Conservation (phyloP, 1,140 invertebrate species). For the Muscidifurax raptorellus region DNA sequence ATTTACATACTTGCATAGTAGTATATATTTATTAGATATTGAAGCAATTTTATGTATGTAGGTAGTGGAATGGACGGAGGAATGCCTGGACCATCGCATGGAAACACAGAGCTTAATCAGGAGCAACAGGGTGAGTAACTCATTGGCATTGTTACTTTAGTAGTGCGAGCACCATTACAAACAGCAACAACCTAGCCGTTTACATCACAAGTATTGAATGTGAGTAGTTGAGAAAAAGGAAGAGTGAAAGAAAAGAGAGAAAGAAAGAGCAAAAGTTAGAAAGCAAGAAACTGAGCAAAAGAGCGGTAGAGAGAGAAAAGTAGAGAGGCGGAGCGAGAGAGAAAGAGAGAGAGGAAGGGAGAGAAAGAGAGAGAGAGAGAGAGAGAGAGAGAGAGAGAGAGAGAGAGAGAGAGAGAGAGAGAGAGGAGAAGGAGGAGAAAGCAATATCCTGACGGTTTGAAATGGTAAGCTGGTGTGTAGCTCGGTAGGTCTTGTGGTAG, state of each 20-base stretch:
- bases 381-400: slow-evolving; percentile 61
- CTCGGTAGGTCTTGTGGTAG: slow-evolving; percentile 74
- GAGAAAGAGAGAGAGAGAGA: slow-evolving; percentile 21
- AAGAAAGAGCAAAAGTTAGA: not conserved
- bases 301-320: slow-evolving; percentile 19
- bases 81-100: slow-evolving; percentile 72
- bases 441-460: slow-evolving; percentile 71
- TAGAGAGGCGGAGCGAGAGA: slow-evolving; percentile 59
- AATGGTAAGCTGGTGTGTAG: slow-evolving; percentile 77
- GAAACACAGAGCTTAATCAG: slow-evolving; percentile 70
- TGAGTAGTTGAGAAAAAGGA: slow-evolving; percentile 71
- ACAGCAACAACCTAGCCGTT: slow-evolving; percentile 76
- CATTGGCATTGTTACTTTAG: slow-evolving; percentile 63
- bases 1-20: not conserved
- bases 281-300: slow-evolving; percentile 59
- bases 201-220: slow-evolving; percentile 73
- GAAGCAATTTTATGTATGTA: slow-evolving; percentile 52
- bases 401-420: slow-evolving; percentile 37
- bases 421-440: slow-evolving; percentile 8
- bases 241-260: slow-evolving; percentile 58
- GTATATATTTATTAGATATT: slow-evolving; percentile 11
- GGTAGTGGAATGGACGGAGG: slow-evolving; percentile 72
- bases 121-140: slow-evolving; percentile 74
- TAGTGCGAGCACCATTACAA: slow-evolving; percentile 77
- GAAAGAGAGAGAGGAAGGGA: slow-evolving; percentile 24